Evolutionary conservation across 2,113 vertebrate genomes (phyloP), one percentile per base, ranked within the genome.

Genomic region (Thamnophis sirtalis): DNA sequence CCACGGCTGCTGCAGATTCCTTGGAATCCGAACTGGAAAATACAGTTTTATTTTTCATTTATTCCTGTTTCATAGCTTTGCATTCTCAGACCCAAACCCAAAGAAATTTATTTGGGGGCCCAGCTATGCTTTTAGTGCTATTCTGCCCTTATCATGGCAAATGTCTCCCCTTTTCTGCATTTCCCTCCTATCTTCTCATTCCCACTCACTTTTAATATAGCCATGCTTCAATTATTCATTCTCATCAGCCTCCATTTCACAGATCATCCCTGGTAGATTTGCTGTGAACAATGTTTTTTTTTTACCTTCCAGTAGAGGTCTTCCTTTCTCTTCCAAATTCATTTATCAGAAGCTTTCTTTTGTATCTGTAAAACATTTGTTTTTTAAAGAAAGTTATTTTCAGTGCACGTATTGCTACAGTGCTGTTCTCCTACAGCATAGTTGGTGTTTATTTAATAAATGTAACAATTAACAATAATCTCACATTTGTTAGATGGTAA

Each of bases 231-330:
- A n/a, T 63, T 89, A 89, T 21, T 22, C 33, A 55, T 26, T 51
- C 33, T 43, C n/a, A 19, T 22, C 50, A 84, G 33, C 89, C 63
- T 80, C 50, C n/a, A 73, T 50, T 50, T 89, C n/a, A 60, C n/a
- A 56, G 73, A 80, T 43, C 3, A 21, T 21, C 73, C 19, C 73
- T 80, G 73, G 33, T 80, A 43, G 73, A 48, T 10, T 6, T 43
- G 56, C 5, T 10, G 4, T 38, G 24, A 4, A 53, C 43, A 58
- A 5, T 3, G 9, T 43, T 13, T 90, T 87, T 86, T 28, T 84
- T 54, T 63, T 95, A 99, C 99, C 99, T 99, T 96, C 98, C 99
- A 19, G 98, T 98, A 0, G 99, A 99, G 4, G 97, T 97, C 95
- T 98, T 96, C 92, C 98, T 97, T 97, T 99, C 97, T 98, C 98